phyloP scores from a whole-genome alignment of 1,140 invertebrate species.

The Zaprionus ghesquierei region DNA sequence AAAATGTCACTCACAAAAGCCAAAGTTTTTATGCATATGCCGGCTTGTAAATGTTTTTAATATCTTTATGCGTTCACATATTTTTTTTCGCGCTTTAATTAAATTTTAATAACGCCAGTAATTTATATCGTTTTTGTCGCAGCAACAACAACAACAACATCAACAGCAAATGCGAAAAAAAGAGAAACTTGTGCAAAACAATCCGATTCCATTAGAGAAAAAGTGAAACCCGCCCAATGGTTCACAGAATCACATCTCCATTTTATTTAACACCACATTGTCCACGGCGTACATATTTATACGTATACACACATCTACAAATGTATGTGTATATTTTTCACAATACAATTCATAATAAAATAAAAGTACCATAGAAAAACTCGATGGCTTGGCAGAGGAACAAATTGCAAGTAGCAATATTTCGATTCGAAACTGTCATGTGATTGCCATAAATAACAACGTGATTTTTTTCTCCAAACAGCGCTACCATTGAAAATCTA shows the following conservation, averaged over 20 bases:
- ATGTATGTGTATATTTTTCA: not conserved
- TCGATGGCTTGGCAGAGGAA: not conserved
- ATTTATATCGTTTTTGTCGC: conserved; percentile 30
- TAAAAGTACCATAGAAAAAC: not conserved
- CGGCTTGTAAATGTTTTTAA: conserved; percentile 18
- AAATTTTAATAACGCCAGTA: conserved; percentile 55
- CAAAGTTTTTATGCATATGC: not conserved
- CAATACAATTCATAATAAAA: not conserved
- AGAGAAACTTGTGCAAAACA: conserved; percentile 24
- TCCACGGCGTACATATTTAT: not conserved
- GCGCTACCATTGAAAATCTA: not conserved
- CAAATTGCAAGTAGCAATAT: conserved; percentile 4
- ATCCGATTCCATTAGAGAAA: conserved; percentile 29
- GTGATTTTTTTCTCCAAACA: not conserved
- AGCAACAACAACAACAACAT: not conserved
- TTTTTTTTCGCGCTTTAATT: conserved; percentile 67
- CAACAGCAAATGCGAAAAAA: too few species aligned
- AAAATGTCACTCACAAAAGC: conserved; percentile 16
- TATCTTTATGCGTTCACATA: conserved; percentile 42
- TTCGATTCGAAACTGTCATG: conserved; percentile 9
- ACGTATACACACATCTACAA: not conserved
- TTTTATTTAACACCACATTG: conserved; percentile 12
- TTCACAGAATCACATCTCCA: conserved; percentile 13
- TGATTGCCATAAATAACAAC: conserved; percentile 3
- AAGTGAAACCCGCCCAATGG: conserved; percentile 5